phyloP scores from a whole-genome alignment of 2,113 vertebrate genomes.

The Prunella fulvescens region DNA sequence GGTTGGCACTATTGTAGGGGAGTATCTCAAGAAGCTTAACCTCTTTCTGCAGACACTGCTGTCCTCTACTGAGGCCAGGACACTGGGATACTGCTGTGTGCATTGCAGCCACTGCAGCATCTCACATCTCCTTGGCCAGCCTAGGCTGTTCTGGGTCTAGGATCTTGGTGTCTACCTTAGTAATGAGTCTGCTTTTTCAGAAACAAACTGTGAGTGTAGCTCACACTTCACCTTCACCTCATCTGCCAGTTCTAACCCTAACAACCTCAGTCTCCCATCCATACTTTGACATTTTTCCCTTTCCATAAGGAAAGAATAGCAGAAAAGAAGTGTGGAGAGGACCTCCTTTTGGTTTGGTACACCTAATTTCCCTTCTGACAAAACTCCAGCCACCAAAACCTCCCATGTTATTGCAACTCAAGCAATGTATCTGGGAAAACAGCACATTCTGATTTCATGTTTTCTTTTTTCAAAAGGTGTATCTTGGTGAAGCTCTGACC shows the following conservation, averaged over 20 bases:
- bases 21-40: neutral
- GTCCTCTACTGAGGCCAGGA: neutral
- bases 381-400: neutral
- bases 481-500: neutral
- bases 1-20: neutral
- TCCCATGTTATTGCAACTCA: fast-evolving
- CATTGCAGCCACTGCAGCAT: neutral
- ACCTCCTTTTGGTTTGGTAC: neutral
- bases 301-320: neutral
- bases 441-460: neutral
- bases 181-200: neutral
- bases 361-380: neutral
- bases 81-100: neutral
- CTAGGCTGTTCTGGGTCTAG: neutral
- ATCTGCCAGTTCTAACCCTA: neutral
- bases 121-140: neutral
- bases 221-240: neutral
- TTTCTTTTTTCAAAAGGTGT: neutral
- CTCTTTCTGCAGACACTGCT: neutral
- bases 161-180: neutral
- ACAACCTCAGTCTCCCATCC: neutral
- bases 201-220: neutral
- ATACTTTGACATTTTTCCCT: neutral
- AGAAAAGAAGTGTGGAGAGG: neutral
- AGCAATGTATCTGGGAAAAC: neutral